phyloP scores from a whole-genome alignment of 2,113 vertebrate genomes.

The Sinocyclocheilus maitianheensis region DNA sequence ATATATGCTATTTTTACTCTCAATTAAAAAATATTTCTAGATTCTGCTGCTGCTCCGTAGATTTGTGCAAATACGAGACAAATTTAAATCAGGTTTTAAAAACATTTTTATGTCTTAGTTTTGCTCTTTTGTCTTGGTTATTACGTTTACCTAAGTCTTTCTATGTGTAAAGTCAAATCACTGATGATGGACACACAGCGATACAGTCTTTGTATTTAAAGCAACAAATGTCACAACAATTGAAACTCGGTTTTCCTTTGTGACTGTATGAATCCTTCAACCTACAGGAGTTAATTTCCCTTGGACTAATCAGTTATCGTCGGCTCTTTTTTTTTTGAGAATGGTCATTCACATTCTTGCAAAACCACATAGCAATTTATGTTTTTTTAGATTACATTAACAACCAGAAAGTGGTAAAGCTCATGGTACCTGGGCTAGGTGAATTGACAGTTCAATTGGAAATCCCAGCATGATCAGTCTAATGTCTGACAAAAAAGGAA shows the following conservation, averaged over 20 bases:
- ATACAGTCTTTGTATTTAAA: slow-evolving; percentile 28
- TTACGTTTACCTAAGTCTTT: not conserved
- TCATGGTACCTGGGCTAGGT: slow-evolving; percentile 42
- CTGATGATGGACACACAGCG: not conserved
- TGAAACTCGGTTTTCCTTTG: slow-evolving; percentile 15
- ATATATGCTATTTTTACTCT: not conserved
- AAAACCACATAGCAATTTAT: slow-evolving; percentile 55
- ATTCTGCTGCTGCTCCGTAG: not conserved
- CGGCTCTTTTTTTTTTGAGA: slow-evolving; percentile 13
- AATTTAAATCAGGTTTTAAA: not conserved
- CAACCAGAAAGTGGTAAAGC: slow-evolving; percentile 43
- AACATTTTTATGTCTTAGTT: not conserved
- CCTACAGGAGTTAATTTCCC: slow-evolving; percentile 35
- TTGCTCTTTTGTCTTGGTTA: not conserved
- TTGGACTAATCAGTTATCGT: slow-evolving; percentile 46
- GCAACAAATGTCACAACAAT: slow-evolving; percentile 32
- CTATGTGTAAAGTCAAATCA: not conserved
- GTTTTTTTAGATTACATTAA: slow-evolving; percentile 55
- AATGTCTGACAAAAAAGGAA: slow-evolving; percentile 49
- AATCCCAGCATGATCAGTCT: slow-evolving; percentile 54
- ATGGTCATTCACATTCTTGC: slow-evolving; percentile 46
- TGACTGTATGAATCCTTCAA: slow-evolving; percentile 35
- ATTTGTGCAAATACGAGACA: not conserved
- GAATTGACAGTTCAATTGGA: slow-evolving; percentile 59
- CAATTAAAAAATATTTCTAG: not conserved